Evolutionary conservation across 2,888 invertebrate species (phyloP).

Genomic region (Lacanobia wlatinum): DNA sequence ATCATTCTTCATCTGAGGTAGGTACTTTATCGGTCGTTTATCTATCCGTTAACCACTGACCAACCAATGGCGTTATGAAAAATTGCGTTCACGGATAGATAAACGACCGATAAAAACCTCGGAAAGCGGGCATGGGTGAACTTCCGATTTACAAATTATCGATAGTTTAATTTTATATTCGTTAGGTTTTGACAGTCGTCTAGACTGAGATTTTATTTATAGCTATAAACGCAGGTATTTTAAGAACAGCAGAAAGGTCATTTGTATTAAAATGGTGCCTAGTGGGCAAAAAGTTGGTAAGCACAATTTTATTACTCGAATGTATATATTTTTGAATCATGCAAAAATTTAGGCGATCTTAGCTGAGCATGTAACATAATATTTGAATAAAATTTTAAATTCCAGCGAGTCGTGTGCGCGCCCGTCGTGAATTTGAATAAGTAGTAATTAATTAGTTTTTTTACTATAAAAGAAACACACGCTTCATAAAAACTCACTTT

Average conservation of each 20-base stretch:
- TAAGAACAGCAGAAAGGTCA: neutral
- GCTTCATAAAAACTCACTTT: slow-evolving; percentile 4
- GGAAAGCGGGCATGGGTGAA: too few species aligned
- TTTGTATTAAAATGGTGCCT: neutral
- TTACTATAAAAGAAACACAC: slow-evolving; percentile 13
- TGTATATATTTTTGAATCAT: too few species aligned
- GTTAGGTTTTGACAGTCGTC: neutral
- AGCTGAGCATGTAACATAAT: neutral
- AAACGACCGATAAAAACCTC: too few species aligned
- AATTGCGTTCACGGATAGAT: too few species aligned
- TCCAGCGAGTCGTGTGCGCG: neutral
- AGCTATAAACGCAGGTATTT: neutral
- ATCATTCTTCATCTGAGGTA: neutral
- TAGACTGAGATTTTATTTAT: neutral
- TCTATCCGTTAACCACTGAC: too few species aligned
- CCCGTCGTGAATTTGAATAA: slow-evolving; percentile 10
- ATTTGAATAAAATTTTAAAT: slow-evolving; percentile 17
- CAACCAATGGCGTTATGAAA: too few species aligned
- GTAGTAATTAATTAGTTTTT: slow-evolving; percentile 3
- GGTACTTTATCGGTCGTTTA: too few species aligned
- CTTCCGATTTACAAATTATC: neutral
- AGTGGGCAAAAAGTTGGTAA: neutral
- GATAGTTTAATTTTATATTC: neutral
- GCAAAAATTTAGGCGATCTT: neutral
- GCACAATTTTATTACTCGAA: neutral